Percentiles rank a stretch among this genome's conserved stretches.
phyloP scores from a whole-genome alignment of 2,113 vertebrate species.

The Aptenodytes patagonicus region DNA sequence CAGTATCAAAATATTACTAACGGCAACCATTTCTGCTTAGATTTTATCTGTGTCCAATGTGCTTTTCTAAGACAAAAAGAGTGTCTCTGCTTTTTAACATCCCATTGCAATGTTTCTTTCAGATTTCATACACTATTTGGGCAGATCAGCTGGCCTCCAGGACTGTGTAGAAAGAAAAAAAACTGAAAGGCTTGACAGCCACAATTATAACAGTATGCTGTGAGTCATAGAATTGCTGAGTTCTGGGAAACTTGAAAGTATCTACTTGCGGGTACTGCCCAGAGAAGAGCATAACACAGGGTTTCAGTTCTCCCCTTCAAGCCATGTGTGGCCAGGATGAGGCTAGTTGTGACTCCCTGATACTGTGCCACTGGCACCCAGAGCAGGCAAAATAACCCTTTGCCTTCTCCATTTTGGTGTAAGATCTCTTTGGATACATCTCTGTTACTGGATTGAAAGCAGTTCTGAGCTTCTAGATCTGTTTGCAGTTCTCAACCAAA shows the following conservation, averaged over 20 bases:
- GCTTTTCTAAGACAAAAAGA: neutral
- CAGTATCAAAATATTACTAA: neutral
- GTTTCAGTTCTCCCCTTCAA: neutral
- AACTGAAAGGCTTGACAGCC: neutral
- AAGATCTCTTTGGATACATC: neutral
- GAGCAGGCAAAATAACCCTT: neutral
- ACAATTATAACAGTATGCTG: neutral
- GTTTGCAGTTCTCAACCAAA: neutral
- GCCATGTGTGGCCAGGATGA: neutral
- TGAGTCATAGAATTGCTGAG: neutral
- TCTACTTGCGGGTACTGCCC: neutral
- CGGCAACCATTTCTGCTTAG: neutral
- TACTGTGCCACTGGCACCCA: neutral
- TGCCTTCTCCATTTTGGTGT: neutral
- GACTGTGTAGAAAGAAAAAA: neutral
- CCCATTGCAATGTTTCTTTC: neutral
- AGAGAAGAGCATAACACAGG: neutral
- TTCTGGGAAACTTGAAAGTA: neutral
- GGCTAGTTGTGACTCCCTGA: neutral
- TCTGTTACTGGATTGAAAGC: neutral
- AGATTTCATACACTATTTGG: neutral
- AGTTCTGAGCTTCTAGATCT: neutral
- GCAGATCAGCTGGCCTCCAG: neutral
- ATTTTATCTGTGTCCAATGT: neutral
- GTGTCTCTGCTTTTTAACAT: neutral